phyloP scores from a whole-genome alignment of 2,888 invertebrate species.

The Patella caerulea region DNA sequence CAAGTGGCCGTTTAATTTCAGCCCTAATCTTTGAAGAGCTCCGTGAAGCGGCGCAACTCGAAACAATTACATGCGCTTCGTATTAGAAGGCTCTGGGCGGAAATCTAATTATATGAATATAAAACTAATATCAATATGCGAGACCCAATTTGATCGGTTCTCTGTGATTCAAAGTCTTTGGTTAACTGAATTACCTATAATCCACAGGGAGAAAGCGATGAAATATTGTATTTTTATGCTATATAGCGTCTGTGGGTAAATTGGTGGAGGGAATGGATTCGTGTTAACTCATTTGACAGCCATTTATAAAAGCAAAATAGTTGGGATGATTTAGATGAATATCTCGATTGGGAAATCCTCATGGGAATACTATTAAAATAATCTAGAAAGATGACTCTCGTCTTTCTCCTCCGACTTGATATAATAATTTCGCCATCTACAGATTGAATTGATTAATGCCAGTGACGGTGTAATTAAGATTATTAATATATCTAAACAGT shows the following conservation, averaged over 20 bases:
- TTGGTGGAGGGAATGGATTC: neutral
- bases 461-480: no score
- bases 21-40: slow-evolving; percentile 36
- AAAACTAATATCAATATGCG: slow-evolving; percentile 12
- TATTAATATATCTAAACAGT: no score
- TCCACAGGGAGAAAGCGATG: slow-evolving; percentile 7
- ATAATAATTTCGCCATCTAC: no score
- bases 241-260: slow-evolving; percentile 1
- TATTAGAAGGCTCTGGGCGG: slow-evolving; percentile 31
- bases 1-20: slow-evolving; percentile 40
- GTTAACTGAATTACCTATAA: slow-evolving; percentile 10
- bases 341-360: neutral
- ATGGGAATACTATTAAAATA: neutral
- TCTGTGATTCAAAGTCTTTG: slow-evolving; percentile 6
- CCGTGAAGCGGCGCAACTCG: slow-evolving; percentile 31
- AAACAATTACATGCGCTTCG: slow-evolving; percentile 38
- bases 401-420: no score
- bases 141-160: slow-evolving; percentile 1
- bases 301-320: slow-evolving; percentile 11
- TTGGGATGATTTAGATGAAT: slow-evolving; percentile 10
- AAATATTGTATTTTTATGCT: slow-evolving; percentile 13
- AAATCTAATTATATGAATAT: slow-evolving; percentile 39
- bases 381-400: neutral
- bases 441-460: no score
- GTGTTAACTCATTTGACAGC: slow-evolving; percentile 9